Percentiles rank a stretch among this genome's conserved stretches.
These are phyloP conservation scores for Metopia argyrocephala DNA, from an alignment of 2,888 invertebrate genomes.

Conservation along the genomic window DNA sequence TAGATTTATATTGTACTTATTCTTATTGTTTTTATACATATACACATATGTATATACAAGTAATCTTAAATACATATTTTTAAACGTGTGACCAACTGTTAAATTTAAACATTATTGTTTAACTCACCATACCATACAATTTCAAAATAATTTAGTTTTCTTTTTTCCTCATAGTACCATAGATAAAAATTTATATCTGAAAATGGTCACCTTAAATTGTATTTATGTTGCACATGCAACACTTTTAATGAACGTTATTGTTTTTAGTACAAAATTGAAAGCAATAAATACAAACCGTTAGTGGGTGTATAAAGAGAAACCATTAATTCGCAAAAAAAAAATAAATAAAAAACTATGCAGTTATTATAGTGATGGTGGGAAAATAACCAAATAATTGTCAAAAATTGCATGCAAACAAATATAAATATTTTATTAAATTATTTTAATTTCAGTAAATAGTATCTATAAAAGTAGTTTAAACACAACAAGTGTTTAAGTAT, in stretches of 20 bases:
- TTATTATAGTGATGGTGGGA: constrained; percentile 16
- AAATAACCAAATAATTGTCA: constrained; percentile 24
- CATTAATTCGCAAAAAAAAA: background rate
- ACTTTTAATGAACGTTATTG: background rate
- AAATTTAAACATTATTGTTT: too few species aligned
- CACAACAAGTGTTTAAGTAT: constrained; percentile 5
- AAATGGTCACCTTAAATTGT: background rate
- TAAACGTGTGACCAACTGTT: too few species aligned
- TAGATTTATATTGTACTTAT: too few species aligned
- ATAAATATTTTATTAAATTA: constrained; percentile 13
- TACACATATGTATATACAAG: too few species aligned
- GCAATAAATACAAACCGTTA: background rate
- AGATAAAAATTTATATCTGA: too few species aligned
- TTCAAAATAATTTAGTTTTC: too few species aligned
- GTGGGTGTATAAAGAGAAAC: constrained; percentile 22
- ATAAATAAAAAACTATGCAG: background rate
- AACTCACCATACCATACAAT: too few species aligned
- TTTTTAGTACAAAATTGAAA: background rate
- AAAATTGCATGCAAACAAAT: background rate
- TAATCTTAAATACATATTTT: too few species aligned
- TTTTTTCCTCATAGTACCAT: too few species aligned
- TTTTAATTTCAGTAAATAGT: background rate
- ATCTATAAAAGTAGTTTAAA: background rate
- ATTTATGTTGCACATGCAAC: constrained; percentile 27
- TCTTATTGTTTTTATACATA: too few species aligned